Evolutionary conservation across 2,113 vertebrate genomes (phyloP).

Genomic region (Zosterops pallidus): DNA sequence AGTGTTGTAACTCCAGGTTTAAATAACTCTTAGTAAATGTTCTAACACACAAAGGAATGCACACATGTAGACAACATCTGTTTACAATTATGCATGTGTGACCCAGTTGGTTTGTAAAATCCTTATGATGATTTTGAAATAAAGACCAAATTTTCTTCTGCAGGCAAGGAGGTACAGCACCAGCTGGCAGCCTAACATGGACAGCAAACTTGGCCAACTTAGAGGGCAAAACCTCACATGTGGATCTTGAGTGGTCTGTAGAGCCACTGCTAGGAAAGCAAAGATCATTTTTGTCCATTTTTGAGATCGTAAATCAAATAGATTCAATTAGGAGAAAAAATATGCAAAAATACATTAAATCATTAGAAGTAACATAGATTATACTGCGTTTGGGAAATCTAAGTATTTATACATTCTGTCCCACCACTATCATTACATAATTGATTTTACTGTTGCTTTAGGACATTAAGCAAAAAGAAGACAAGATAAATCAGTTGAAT

Average conservation of each 20-base stretch:
- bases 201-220: neutral
- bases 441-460: neutral
- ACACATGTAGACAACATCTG: neutral
- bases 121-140: neutral
- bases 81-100: neutral
- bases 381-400: neutral
- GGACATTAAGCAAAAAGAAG: neutral
- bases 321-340: neutral
- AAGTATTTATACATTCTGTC: neutral
- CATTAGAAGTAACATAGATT: neutral
- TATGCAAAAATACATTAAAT: neutral
- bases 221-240: neutral
- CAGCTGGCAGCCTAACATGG: neutral
- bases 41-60: neutral
- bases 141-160: neutral
- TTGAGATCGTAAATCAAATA: neutral
- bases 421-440: neutral
- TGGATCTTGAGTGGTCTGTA: neutral
- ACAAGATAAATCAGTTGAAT: neutral
- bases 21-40: neutral
- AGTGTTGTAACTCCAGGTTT: neutral
- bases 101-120: neutral
- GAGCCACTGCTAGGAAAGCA: neutral
- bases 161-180: neutral
- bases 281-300: neutral